Conservation (phyloP, 2,113 vertebrate genomes). For the Ptilonorhynchus violaceus region DNA sequence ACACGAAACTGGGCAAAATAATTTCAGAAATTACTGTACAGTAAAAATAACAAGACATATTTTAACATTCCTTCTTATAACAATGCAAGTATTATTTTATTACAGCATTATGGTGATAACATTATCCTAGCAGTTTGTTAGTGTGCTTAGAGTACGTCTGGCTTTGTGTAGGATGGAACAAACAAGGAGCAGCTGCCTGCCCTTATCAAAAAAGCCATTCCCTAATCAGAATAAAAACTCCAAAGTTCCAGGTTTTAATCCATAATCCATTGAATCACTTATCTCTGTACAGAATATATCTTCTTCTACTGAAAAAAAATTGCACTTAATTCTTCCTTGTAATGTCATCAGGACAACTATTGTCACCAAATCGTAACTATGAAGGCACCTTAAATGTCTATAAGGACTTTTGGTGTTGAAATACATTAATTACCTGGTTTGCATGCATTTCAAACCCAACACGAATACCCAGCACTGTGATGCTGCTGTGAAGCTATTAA, state of each 20-base stretch:
- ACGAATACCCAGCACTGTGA: not conserved
- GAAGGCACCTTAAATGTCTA: not conserved
- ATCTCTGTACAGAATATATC: not conserved
- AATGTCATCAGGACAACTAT: not conserved
- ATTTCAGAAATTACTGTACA: not conserved
- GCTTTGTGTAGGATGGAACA: not conserved
- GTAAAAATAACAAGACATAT: not conserved
- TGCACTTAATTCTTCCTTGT: not conserved
- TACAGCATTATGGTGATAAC: not conserved
- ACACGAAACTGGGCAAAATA: not conserved
- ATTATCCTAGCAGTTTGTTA: not conserved
- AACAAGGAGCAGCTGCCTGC: not conserved
- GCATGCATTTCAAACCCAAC: not conserved
- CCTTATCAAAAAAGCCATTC: not conserved
- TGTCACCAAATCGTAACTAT: not conserved
- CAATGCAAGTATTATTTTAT: not conserved
- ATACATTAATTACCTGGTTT: not conserved
- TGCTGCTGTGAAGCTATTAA: not conserved
- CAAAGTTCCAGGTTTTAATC: not conserved
- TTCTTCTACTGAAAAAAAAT: not conserved
- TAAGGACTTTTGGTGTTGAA: not conserved
- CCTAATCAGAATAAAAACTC: not conserved
- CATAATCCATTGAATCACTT: not conserved
- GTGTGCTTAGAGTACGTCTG: not conserved
- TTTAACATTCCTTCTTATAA: not conserved